Base-by-base conservation (phyloP, 1,140 invertebrate genomes). In the Bombus consobrinus region DNA sequence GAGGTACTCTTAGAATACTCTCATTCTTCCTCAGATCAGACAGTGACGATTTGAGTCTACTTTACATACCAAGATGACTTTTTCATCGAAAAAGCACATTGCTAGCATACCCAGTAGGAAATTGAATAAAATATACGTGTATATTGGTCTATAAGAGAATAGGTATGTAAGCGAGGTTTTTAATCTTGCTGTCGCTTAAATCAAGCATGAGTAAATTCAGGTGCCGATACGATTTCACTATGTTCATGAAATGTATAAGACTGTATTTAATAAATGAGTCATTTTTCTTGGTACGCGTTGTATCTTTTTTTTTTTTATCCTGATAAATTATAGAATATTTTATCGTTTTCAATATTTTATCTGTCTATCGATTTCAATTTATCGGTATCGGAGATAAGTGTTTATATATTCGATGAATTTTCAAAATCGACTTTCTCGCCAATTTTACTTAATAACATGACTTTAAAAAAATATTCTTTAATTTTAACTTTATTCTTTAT, bases 241-340 rank as follows among this genome's bases (percentile, higher is more conserved):
- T 88, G 83, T 87, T 87, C 68, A 78, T 62, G 41, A 84, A 89
- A 91, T 93, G 87, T 92, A 92, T 84, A 94, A 94, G 93, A 94
- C 93, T 93, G 93, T 93, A 74, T 93, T 93, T 88, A 94, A 93
- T 93, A 93, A 94, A 94, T 77, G 57, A 83, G 57, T 87, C 87
- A 82, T 87, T 88, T 86, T 90, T 90, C 89, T 88, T 90, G 80
- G 25, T 90, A 87, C 22, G 1, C 8, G 22, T 32, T 28, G 9
- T 43, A n/a, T 12, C 4, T 25, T 28, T 4, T 9, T 28, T 4
- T 9, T 28, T 37, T n/a, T 39, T 37, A 13, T n/a, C 5, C 9
- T n/a, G 41, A 9, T 4, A 18, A n/a, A 53, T 53, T 53, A 53
- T 53, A 22, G 0, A 53, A 22, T 53, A 43, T 43, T 43, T 43